These are phyloP conservation scores for Leucophora obtusa DNA, from an alignment of 2,888 invertebrate species.

Conservation along the genomic window DNA sequence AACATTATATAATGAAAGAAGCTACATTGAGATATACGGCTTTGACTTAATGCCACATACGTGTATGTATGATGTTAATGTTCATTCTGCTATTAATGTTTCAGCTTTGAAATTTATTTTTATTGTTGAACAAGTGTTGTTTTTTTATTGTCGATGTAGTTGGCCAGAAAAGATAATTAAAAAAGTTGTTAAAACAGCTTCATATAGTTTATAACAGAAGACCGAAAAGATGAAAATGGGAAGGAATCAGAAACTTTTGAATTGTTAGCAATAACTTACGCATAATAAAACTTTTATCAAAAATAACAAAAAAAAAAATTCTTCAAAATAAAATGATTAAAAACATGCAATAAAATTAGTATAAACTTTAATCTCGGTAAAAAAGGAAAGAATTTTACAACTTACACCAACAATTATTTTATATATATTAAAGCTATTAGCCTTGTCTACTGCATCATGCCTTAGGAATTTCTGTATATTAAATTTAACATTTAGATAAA, in stretches of 20 bases:
- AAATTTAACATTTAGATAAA: too few species aligned
- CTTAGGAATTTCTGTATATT: too few species aligned
- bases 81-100: not conserved
- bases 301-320: constrained; percentile 1
- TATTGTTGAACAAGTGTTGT: constrained; percentile 23
- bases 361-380: too few species aligned
- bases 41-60: too few species aligned
- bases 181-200: constrained; percentile 55
- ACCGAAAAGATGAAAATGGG: constrained; percentile 8
- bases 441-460: too few species aligned
- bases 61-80: too few species aligned
- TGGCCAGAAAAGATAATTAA: constrained; percentile 51
- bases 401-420: too few species aligned
- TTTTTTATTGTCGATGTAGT: constrained; percentile 26
- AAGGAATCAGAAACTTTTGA: constrained; percentile 41
- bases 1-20: too few species aligned
- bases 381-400: too few species aligned
- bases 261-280: constrained; percentile 52
- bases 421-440: too few species aligned
- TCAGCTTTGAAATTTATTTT: constrained; percentile 1
- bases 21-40: too few species aligned
- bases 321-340: not conserved
- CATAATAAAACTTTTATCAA: constrained; percentile 33
- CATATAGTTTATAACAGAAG: constrained; percentile 21
- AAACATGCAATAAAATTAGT: too few species aligned